A percentile compares a stretch with the other conserved stretches of the same genome.
Conservation (phyloP, 2,113 vertebrate genomes). For the Jacana jacana region DNA sequence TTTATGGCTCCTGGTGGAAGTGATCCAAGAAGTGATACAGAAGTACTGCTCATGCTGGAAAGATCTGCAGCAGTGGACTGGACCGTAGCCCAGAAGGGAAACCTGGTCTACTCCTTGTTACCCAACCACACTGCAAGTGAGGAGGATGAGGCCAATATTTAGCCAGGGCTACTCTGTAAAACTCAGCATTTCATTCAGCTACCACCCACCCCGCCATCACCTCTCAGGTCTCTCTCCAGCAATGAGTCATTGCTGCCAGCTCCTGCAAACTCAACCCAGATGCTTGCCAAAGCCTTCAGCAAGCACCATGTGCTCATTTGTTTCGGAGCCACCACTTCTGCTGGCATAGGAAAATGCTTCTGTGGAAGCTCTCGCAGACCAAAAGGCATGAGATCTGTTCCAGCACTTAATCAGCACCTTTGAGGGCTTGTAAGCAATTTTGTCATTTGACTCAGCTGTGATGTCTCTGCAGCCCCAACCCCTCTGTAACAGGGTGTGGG, state of each 20-base stretch:
- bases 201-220: no score
- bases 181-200: not conserved
- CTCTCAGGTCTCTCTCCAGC: not conserved
- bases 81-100: not conserved
- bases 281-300: not conserved
- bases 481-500: not conserved
- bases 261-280: not conserved
- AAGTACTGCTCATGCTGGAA: not conserved
- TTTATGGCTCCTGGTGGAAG: not conserved
- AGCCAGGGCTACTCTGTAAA: not conserved
- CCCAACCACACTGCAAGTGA: not conserved
- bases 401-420: conserved; percentile 10
- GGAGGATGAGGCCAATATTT: not conserved
- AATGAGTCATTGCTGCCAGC: not conserved
- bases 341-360: not conserved
- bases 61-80: not conserved
- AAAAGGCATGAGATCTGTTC: not conserved
- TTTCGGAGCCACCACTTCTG: not conserved
- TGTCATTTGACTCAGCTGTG: not conserved
- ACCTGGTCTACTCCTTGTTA: not conserved
- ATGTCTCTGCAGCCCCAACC: not conserved
- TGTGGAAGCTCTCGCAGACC: not conserved
- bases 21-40: not conserved
- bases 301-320: not conserved
- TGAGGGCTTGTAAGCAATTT: not conserved